Conservation (phyloP, 2,113 vertebrate genomes). For the Bagarius yarrelli region DNA sequence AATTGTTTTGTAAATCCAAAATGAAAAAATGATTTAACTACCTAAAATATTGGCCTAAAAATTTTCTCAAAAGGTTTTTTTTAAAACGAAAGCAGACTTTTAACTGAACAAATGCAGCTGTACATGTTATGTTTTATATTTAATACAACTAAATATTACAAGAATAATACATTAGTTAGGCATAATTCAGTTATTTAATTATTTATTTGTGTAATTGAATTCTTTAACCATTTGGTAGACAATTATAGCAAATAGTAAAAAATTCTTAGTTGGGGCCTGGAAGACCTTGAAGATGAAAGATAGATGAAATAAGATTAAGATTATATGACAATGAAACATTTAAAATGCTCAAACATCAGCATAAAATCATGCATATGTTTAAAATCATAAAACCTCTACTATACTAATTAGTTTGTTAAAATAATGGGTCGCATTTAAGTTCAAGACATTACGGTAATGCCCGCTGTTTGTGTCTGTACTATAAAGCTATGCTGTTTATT, state of each 20-base stretch:
- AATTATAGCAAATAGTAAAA: neutral
- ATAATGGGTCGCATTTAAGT: neutral
- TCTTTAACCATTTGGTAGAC: neutral
- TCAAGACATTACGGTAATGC: neutral
- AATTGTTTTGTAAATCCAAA: slow-evolving; percentile 87
- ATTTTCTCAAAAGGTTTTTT: slow-evolving; percentile 99
- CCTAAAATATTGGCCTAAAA: slow-evolving; percentile 98
- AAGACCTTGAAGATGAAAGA: neutral
- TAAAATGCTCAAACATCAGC: neutral
- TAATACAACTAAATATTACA: neutral
- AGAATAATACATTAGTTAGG: neutral
- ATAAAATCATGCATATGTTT: neutral
- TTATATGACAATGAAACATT: neutral
- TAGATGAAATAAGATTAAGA: neutral
- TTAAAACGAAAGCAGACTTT: slow-evolving; percentile 92
- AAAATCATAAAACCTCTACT: neutral
- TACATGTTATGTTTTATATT: neutral
- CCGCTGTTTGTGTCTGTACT: neutral
- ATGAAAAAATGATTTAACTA: slow-evolving; percentile 94
- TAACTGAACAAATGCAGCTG: slow-evolving; percentile 4
- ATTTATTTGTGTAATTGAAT: neutral
- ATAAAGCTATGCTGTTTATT: neutral
- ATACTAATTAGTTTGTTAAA: neutral
- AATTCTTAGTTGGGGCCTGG: neutral
- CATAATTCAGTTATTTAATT: neutral